phyloP scores from a whole-genome alignment of 2,888 invertebrate genomes.

The Tyria jacobaeae region DNA sequence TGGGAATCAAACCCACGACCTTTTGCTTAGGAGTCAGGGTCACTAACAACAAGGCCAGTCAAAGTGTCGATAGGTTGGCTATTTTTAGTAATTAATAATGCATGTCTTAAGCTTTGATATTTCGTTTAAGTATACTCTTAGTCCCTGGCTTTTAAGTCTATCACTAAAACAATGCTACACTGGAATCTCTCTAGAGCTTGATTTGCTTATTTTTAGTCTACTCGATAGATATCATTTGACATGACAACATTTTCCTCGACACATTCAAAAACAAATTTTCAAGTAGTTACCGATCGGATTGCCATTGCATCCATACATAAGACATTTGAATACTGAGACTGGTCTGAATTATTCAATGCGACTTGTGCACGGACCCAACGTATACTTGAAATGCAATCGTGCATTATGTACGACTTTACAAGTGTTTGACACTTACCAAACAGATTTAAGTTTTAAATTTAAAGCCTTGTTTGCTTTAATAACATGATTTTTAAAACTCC shows the following conservation, averaged over 20 bases:
- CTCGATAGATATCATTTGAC: not conserved
- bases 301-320: constrained; percentile 58
- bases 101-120: too few relatives aligned
- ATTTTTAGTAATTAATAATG: too few relatives aligned
- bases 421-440: constrained; percentile 55
- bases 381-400: constrained; percentile 72
- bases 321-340: constrained; percentile 51
- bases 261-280: constrained; percentile 50
- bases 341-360: constrained; percentile 72
- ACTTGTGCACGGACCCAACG: constrained; percentile 59
- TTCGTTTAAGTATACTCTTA: too few relatives aligned
- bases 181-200: not conserved
- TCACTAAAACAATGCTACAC: not conserved
- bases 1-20: too few relatives aligned
- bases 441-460: constrained; percentile 41
- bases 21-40: too few relatives aligned
- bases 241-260: constrained; percentile 2
- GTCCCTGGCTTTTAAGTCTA: too few relatives aligned
- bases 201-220: not conserved
- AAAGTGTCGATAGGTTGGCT: too few relatives aligned
- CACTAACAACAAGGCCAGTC: too few relatives aligned
- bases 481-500: not conserved
- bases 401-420: constrained; percentile 69
- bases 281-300: constrained; percentile 64
- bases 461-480: constrained; percentile 11